phyloP scores from a whole-genome alignment of 2,888 invertebrate species.

The Salpingus planirostris region DNA sequence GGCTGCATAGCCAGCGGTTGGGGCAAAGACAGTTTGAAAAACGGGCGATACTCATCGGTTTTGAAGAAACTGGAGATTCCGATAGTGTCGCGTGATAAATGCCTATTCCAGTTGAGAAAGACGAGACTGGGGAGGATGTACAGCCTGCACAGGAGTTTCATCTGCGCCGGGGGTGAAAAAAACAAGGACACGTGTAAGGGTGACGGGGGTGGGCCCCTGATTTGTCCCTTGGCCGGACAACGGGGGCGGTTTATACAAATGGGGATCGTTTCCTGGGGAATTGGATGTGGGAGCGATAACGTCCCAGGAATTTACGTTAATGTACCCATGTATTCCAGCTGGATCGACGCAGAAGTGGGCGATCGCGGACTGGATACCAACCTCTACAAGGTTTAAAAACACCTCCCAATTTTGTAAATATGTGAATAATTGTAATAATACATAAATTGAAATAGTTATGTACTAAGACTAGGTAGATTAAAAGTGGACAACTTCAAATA shows the following conservation, averaged over 20 bases:
- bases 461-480: no score
- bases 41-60: constrained; percentile 56
- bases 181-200: constrained; percentile 59
- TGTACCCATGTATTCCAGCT: constrained; percentile 55
- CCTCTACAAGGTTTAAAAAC: neutral
- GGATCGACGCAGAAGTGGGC: constrained; percentile 60
- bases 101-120: constrained; percentile 49
- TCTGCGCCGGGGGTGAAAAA: constrained; percentile 44
- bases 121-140: constrained; percentile 58
- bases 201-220: constrained; percentile 48
- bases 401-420: no score
- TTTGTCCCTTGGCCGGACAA: constrained; percentile 51
- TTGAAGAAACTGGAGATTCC: constrained; percentile 64
- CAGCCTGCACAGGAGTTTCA: constrained; percentile 55
- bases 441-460: no score
- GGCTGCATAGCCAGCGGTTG: constrained; percentile 30
- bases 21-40: constrained; percentile 31
- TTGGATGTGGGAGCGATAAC: constrained; percentile 65
- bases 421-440: no score
- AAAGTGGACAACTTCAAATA: no score
- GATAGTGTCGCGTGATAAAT: constrained; percentile 50
- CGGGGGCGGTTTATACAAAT: constrained; percentile 57
- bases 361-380: neutral
- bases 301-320: constrained; percentile 74
- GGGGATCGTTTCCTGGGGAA: constrained; percentile 82